Evolutionary conservation across 1,140 invertebrate species (phyloP), one percentile per base, ranked within the genome.

Genomic region (Teleogryllus occipitalis): DNA sequence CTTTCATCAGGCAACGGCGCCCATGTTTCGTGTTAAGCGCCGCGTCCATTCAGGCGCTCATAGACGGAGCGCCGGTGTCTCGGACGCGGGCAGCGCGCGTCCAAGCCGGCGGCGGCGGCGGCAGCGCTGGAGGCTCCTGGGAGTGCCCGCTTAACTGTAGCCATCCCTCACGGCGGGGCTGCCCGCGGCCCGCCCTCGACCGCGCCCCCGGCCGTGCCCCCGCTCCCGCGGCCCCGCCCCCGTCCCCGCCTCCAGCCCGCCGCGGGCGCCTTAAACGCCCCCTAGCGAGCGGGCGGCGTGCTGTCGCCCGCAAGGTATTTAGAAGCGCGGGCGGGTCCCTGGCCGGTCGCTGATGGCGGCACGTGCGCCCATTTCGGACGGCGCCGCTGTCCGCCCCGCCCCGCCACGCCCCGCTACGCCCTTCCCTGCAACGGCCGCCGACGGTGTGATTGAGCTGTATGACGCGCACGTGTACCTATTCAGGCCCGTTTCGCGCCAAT

Each of bases 261-360:
- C 54, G 54, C 10, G 54, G 54, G 54, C 54, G 54, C 54, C 54
- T 65, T 65, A 65, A 65, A 65, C 54, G 54, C 54, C 54, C 54
- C 54, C 54, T 7, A 65, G 54, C 54, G 54, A 7, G 54, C 54
- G 54, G 54, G 54, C 54, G 54, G 18, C 10, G 54, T 18, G 54
- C 54, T 65, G 54, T 65, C 54, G 54, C 54, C 54, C 54, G 54
- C 54, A 65, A 65, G 54, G 54, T 65, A 65, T 65, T 65, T 65
- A 65, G 18, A 65, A 65, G 54, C 54, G 54, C 54, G 54, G 18
- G 10, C 18, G 54, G 18, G 54, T 65, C 54, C 54, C 54, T 65
- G 54, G 54, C 54, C 54, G 54, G 10, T 65, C 54, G 54, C 10
- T 65, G 54, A 65, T 65, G 54, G 54, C 10, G 10, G 54, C 54